These are phyloP conservation scores for Rhagoletis zephyria DNA, from an alignment of 1,140 invertebrate genomes.

Conservation along the genomic window DNA sequence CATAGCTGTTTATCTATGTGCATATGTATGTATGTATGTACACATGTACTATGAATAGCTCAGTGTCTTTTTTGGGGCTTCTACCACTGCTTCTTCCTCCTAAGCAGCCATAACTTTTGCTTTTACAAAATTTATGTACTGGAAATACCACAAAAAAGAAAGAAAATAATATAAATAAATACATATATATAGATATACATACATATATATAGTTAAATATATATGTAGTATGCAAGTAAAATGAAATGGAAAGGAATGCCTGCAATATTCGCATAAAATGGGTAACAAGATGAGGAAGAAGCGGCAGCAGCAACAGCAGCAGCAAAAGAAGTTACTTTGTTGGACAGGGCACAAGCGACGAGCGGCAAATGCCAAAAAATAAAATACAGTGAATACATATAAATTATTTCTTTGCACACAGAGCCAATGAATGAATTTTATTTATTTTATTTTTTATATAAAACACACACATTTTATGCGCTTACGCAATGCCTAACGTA, in stretches of 20 bases:
- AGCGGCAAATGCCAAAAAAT: too few relatives aligned
- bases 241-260: slow-evolving; percentile 6
- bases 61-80: background rate
- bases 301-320: background rate
- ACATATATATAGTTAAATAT: background rate
- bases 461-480: background rate
- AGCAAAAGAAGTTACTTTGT: background rate
- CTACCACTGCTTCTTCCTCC: too few relatives aligned
- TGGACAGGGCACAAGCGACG: background rate
- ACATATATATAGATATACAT: background rate
- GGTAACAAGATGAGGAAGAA: background rate
- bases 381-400: background rate
- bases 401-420: background rate
- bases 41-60: background rate
- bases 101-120: too few relatives aligned
- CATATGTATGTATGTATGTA: background rate
- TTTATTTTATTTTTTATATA: background rate
- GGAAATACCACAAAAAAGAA: background rate
- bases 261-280: background rate
- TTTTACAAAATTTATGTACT: too few relatives aligned
- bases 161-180: too few relatives aligned
- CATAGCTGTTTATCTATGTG: background rate
- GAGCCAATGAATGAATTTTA: background rate
- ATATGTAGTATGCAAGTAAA: background rate
- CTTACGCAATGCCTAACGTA: background rate